Evolutionary conservation across 2,113 vertebrate genomes (phyloP), one percentile per base, ranked within the genome.

Genomic region (Vidua macroura): DNA sequence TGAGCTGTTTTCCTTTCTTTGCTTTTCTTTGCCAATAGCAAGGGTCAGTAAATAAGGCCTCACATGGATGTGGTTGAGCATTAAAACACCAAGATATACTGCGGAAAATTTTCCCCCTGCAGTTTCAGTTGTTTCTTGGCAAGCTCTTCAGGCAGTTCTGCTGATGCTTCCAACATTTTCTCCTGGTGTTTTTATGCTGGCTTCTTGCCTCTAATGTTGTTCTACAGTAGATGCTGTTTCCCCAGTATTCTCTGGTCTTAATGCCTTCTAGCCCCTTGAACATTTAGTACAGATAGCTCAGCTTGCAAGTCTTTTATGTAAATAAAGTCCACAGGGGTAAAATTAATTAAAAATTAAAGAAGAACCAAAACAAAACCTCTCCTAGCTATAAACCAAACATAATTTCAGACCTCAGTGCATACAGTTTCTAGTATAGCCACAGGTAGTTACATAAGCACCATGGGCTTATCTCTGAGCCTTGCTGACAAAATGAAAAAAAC

Each of bases 111-210:
- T 92, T 86, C 74, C 33, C 48, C 78, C 55, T 70, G 15, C 79
- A 79, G 9, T 92, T 94, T 83, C 52, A n/a, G 35, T 78, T 84
- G 52, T 23, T 80, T 85, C 62, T 90, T 95, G 93, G 83, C 90
- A 96, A 56, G 31, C 63, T 74, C 55, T 68, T 62, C 77, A 87
- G 55, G 59, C 77, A 19, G 13, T 89, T 92, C 52, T 88, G 51
- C 35, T 87, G 51, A 66, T 82, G 55, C 56, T 93, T 94, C 63
- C 79, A 94, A 8, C 3, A 7, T 80, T 95, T 95, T 93, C 72
- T 73, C 33, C 44, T 88, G 51, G 19, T 75, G 28, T 49, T 94
- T 84, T 74, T 59, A 5, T 41, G 23, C 48, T 77, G 82, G 72
- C 60, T 72, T 93, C 48, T 77, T 86, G 90, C 51, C 84, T 73